Percentiles rank a stretch among this genome's conserved stretches.
Conservation (phyloP, 2,888 invertebrate genomes). For the Andrena haemorrhoa region DNA sequence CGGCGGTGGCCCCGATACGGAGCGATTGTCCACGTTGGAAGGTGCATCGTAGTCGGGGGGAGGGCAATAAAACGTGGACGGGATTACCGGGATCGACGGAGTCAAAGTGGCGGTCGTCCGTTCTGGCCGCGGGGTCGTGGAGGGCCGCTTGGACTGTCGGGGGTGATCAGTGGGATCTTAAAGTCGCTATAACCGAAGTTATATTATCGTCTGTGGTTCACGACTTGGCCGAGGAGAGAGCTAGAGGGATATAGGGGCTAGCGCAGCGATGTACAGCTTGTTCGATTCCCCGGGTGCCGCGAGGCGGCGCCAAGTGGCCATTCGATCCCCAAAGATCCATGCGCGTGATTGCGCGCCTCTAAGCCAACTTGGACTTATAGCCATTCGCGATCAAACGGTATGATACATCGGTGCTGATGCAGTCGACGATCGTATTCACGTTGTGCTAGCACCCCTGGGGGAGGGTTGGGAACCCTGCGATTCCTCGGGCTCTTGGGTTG, state of each 20-base stretch:
- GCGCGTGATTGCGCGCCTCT: conserved; percentile 62
- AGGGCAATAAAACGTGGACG: neutral
- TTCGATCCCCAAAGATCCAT: conserved; percentile 66
- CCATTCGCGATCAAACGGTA: conserved; percentile 40
- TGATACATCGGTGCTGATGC: conserved; percentile 14
- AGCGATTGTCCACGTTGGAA: neutral
- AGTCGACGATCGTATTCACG: conserved; percentile 40
- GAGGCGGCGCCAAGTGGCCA: conserved; percentile 57
- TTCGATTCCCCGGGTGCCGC: conserved; percentile 47
- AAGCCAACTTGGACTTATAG: conserved; percentile 61
- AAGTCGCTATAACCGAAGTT: conserved; percentile 36
- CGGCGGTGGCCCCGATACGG: conserved; percentile 16
- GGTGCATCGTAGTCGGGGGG: neutral
- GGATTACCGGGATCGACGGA: neutral
- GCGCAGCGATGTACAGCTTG: conserved; percentile 47
- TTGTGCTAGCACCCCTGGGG: neutral
- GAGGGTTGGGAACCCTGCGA: conserved; percentile 5
- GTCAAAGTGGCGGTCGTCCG: conserved; percentile 14
- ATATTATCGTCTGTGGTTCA: conserved; percentile 46
- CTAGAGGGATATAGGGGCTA: neutral
- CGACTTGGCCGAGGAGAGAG: conserved; percentile 31
- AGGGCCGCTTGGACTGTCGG: neutral
- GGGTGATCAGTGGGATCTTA: conserved; percentile 22
- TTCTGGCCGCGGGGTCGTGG: neutral
- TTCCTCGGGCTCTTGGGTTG: conserved; percentile 13